Conservation (phyloP, 2,888 invertebrate genomes). For the Tetragonula carbonaria region DNA sequence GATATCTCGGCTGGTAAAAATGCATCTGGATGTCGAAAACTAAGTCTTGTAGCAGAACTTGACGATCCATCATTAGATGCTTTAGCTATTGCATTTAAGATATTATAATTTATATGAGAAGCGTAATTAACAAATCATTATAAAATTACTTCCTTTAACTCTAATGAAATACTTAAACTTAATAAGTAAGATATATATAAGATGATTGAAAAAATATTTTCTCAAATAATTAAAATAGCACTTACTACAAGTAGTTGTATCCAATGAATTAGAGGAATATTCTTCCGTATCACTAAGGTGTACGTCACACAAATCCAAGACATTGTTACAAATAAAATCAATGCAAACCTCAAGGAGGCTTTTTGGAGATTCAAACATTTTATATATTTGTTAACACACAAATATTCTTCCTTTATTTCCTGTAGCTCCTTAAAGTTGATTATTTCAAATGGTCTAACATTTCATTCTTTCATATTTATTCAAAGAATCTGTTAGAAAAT, state of each 20-base stretch:
- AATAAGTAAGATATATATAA: constrained; percentile 2
- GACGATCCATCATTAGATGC: constrained; percentile 52
- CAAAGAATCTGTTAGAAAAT: constrained; percentile 35
- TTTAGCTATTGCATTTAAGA: constrained; percentile 32
- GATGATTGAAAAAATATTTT: not conserved
- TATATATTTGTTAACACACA: constrained; percentile 51
- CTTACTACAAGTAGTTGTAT: constrained; percentile 57
- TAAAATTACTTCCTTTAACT: not conserved
- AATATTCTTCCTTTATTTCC: constrained; percentile 23
- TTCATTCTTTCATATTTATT: constrained; percentile 24
- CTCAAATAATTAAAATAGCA: not conserved
- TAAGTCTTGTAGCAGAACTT: constrained; percentile 75
- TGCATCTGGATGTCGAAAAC: constrained; percentile 85
- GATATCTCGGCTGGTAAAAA: constrained; percentile 87
- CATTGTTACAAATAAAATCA: constrained; percentile 87
- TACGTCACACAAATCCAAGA: constrained; percentile 85
- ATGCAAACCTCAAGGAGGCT: constrained; percentile 88
- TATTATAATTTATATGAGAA: not conserved
- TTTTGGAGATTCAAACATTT: constrained; percentile 87
- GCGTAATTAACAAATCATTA: constrained; percentile 2
- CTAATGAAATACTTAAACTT: not conserved
- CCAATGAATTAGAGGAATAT: constrained; percentile 47
- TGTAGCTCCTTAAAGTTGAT: constrained; percentile 15
- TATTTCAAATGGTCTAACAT: constrained; percentile 30
- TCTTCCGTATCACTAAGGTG: constrained; percentile 78